Conservation (phyloP, 1,140 invertebrate species). For the Hetaerina americana region DNA sequence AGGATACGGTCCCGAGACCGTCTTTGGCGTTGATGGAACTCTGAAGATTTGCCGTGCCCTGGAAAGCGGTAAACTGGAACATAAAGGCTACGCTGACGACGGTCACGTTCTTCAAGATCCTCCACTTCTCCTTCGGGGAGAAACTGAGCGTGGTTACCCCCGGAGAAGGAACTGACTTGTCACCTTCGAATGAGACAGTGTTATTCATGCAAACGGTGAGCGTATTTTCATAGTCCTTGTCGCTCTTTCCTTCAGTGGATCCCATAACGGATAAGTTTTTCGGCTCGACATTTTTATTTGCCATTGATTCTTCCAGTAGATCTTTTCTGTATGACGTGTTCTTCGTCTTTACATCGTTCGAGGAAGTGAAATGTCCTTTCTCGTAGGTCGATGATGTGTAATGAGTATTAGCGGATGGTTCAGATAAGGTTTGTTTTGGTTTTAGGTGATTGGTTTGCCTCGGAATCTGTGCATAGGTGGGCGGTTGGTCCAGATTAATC, state of each 20-base stretch:
- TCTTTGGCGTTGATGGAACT: slow-evolving; percentile 73
- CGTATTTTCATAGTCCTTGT: neutral
- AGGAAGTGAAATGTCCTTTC: neutral
- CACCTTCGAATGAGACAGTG: neutral
- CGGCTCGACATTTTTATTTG: too few species aligned
- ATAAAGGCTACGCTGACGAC: slow-evolving; percentile 79
- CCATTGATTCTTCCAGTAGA: neutral
- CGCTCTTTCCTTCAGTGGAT: too few species aligned
- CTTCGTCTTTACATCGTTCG: neutral
- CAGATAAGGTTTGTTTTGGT: neutral
- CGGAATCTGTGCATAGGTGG: too few species aligned
- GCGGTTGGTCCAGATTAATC: neutral
- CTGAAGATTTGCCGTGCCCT: slow-evolving; percentile 79
- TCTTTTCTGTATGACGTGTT: neutral
- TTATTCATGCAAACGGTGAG: neutral
- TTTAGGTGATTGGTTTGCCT: neutral
- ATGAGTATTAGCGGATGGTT: neutral
- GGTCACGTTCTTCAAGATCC: slow-evolving; percentile 76
- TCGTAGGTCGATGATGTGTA: neutral
- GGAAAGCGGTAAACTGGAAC: slow-evolving; percentile 87
- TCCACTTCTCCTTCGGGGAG: slow-evolving; percentile 61
- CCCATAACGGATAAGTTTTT: too few species aligned
- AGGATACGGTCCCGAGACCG: slow-evolving; percentile 67
- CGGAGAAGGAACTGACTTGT: neutral
- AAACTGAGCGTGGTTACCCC: neutral